A percentile compares a stretch with the other conserved stretches of the same genome.
Conservation (phyloP, 2,797 vertebrate genomes). For the Parauchenoglanis punctatus region DNA sequence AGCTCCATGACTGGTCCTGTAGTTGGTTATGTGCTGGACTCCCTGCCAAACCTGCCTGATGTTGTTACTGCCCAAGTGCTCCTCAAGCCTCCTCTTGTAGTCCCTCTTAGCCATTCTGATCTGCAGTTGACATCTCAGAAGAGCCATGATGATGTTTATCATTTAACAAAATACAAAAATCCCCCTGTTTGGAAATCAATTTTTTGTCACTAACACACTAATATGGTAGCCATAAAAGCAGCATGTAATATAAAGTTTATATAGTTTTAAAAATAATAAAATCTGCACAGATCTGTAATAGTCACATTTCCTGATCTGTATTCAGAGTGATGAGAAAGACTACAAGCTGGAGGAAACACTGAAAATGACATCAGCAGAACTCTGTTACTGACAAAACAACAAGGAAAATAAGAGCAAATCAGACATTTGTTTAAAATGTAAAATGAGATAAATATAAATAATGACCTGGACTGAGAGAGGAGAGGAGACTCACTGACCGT, state of each 20-base stretch:
- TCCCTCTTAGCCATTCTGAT: no score
- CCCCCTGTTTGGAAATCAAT: neutral
- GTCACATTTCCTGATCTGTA: neutral
- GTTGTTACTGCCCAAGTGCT: no score
- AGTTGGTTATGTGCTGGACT: no score
- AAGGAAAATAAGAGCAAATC: neutral
- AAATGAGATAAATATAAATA: neutral
- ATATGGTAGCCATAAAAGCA: neutral
- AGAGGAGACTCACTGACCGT: constrained; percentile 5
- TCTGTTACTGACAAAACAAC: neutral
- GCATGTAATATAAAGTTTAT: neutral
- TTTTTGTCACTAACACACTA: neutral
- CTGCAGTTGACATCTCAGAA: neutral
- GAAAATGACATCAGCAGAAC: neutral
- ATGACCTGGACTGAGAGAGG: neutral
- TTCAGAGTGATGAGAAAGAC: neutral
- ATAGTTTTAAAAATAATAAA: neutral
- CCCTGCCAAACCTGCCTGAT: no score
- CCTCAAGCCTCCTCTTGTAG: no score
- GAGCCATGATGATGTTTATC: neutral
- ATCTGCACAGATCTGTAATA: neutral
- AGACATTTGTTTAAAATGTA: neutral
- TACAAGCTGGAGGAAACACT: neutral
- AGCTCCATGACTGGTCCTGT: no score
- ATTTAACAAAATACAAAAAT: neutral